These are phyloP conservation scores for Harmothoe impar DNA, from an alignment of 2,888 invertebrate genomes.

Conservation along the genomic window DNA sequence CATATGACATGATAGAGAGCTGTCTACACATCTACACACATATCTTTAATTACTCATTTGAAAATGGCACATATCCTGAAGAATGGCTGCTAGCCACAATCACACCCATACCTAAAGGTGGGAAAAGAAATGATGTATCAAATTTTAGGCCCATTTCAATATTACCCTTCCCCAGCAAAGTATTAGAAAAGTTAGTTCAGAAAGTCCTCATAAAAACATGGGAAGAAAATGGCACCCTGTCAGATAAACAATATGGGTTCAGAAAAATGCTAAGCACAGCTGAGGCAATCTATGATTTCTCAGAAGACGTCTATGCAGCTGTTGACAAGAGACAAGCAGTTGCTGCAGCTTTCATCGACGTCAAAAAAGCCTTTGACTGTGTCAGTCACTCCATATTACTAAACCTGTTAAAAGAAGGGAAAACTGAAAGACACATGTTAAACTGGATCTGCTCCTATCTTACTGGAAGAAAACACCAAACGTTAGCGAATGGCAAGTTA, in stretches of 20 bases:
- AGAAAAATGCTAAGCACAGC: not conserved
- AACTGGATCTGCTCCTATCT: no score
- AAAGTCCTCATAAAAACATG: no score
- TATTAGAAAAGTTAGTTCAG: not conserved
- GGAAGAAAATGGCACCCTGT: not conserved
- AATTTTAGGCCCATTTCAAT: not conserved
- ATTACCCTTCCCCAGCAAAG: not conserved
- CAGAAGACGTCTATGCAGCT: not conserved
- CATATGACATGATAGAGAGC: no score
- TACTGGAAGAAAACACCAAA: no score
- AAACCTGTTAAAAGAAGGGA: no score
- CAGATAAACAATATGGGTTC: not conserved
- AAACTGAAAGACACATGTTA: no score
- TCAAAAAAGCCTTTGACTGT: not conserved
- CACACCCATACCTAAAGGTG: not conserved
- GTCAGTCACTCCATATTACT: not conserved
- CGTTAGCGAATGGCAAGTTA: no score
- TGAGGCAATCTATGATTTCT: not conserved
- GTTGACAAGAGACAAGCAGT: not conserved
- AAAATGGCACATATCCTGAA: not conserved
- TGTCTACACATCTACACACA: not conserved
- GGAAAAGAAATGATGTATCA: not conserved
- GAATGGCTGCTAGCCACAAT: not conserved
- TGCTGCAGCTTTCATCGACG: not conserved
- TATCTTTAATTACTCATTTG: not conserved